A percentile compares a stretch with the other conserved stretches of the same genome.
Conservation (phyloP, 2,797 vertebrate genomes). For the Acrossocheilus wenchowensis region DNA sequence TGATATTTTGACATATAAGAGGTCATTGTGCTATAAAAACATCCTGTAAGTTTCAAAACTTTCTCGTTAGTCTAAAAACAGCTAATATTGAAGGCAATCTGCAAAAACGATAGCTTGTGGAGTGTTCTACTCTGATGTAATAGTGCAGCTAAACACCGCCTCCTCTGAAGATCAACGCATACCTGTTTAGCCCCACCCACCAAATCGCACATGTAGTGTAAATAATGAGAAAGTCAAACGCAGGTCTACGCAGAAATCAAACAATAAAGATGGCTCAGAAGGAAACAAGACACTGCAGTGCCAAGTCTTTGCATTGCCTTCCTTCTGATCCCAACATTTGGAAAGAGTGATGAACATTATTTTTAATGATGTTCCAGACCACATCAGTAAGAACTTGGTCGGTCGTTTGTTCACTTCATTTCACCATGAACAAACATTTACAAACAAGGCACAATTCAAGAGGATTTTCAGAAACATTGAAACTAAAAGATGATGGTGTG, state of each 20-base stretch:
- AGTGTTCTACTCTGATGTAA: neutral
- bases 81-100: neutral
- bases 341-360: neutral
- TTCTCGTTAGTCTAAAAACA: neutral
- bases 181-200: too few relatives aligned
- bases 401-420: neutral
- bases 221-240: too few relatives aligned
- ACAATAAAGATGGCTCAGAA: neutral
- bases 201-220: too few relatives aligned
- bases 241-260: too few relatives aligned
- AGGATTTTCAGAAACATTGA: neutral
- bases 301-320: neutral
- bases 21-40: neutral
- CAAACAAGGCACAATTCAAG: neutral
- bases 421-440: neutral
- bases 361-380: neutral
- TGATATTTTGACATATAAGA: neutral
- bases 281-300: neutral
- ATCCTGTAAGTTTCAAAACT: neutral
- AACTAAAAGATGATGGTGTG: neutral
- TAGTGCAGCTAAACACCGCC: too few relatives aligned
- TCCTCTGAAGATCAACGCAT: too few relatives aligned
- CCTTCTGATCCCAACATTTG: neutral
- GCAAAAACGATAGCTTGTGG: neutral
- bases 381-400: neutral